Conservation (phyloP, 1,140 invertebrate species). For the Forficula auricularia region DNA sequence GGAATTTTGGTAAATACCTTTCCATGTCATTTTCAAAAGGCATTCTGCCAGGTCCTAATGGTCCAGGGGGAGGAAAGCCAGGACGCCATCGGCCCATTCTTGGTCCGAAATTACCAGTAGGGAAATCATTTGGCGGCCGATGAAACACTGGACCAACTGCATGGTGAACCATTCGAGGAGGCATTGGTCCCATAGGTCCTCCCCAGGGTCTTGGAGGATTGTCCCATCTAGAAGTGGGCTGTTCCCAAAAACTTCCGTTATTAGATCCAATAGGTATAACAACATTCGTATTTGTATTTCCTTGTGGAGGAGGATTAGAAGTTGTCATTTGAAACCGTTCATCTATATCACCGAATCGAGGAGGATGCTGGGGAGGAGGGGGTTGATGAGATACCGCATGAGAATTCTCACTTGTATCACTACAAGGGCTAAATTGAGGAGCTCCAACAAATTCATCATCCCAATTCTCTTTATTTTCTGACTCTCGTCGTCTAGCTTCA, state of each 20-base stretch:
- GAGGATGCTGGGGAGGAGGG: slow-evolving; percentile 12
- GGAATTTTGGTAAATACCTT: too few relatives aligned
- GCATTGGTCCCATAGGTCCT: not conserved
- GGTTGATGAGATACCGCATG: not conserved
- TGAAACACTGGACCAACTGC: too few relatives aligned
- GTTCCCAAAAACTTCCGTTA: not conserved
- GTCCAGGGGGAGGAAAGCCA: too few relatives aligned
- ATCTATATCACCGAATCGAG: slow-evolving; percentile 30
- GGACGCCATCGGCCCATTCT: too few relatives aligned
- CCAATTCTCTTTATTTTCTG: too few relatives aligned
- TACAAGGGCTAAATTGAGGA: slow-evolving; percentile 17
- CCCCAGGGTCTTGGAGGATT: not conserved
- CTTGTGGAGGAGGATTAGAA: not conserved
- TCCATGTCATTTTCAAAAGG: too few relatives aligned
- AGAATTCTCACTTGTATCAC: slow-evolving; percentile 7
- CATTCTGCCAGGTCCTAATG: too few relatives aligned
- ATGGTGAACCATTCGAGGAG: too few relatives aligned
- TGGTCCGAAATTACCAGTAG: too few relatives aligned
- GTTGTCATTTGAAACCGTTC: slow-evolving; percentile 21
- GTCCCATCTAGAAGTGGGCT: not conserved
- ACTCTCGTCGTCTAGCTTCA: slow-evolving; percentile 50
- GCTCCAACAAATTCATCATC: slow-evolving; percentile 26
- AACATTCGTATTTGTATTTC: not conserved
- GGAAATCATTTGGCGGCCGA: too few relatives aligned
- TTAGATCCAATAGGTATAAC: not conserved